Conservation (phyloP, 2,113 vertebrate genomes). For the Poeciliopsis retropinna region DNA sequence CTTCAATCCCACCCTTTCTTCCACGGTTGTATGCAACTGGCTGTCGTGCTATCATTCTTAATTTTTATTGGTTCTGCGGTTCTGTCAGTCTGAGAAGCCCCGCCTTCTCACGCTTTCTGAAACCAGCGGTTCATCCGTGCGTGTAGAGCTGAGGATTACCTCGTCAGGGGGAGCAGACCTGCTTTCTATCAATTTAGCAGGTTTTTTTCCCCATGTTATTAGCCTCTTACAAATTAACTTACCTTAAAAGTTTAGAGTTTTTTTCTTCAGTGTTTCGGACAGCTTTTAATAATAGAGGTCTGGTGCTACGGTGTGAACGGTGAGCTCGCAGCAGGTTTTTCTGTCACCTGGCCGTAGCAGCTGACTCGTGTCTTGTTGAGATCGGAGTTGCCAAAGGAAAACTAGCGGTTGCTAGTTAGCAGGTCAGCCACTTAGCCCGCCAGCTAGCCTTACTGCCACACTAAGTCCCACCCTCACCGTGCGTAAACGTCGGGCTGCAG, state of each 20-base stretch:
- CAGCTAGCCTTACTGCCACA: slow-evolving; percentile 42
- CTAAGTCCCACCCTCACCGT: slow-evolving; percentile 73
- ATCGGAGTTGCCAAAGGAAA: slow-evolving; percentile 33
- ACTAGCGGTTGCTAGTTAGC: slow-evolving; percentile 49
- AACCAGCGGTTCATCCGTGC: slow-evolving; percentile 46
- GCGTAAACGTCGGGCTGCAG: slow-evolving; percentile 67
- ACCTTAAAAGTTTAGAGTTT: background rate
- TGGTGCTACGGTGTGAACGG: slow-evolving; percentile 14
- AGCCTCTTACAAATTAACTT: background rate
- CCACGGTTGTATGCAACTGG: slow-evolving; percentile 26
- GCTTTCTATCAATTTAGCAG: slow-evolving; percentile 12
- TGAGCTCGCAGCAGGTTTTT: slow-evolving; percentile 18
- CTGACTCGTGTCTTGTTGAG: slow-evolving; percentile 24
- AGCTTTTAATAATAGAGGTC: background rate
- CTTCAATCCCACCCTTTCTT: slow-evolving; percentile 16
- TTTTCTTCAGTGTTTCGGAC: background rate
- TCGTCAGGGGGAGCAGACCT: slow-evolving; percentile 33
- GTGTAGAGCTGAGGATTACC: slow-evolving; percentile 24
- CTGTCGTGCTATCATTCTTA: fast-evolving
- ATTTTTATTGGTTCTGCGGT: background rate
- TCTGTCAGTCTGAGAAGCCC: slow-evolving; percentile 45
- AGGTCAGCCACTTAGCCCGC: slow-evolving; percentile 44
- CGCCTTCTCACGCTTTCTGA: slow-evolving; percentile 47
- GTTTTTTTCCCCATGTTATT: background rate
- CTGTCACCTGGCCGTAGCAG: slow-evolving; percentile 23